These are phyloP conservation scores for Penelope pileata DNA, from an alignment of 2,113 vertebrate genomes.

Conservation along the genomic window DNA sequence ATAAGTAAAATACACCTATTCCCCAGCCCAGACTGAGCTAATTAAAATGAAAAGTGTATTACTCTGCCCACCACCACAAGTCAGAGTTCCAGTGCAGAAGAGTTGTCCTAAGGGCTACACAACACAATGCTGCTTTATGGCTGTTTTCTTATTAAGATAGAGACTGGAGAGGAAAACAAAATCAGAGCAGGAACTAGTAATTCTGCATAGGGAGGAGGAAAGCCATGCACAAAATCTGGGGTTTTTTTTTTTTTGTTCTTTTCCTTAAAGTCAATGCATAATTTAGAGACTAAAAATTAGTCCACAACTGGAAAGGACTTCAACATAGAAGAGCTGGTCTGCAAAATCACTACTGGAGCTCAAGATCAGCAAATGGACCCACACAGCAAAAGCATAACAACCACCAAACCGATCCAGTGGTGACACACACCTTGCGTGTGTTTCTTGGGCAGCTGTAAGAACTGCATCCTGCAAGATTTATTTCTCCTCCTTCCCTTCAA, in stretches of 20 bases:
- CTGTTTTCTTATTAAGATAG: not conserved
- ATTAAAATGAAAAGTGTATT: not conserved
- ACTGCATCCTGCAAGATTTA: not conserved
- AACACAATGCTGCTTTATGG: not conserved
- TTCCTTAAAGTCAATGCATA: not conserved
- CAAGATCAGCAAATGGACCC: not conserved
- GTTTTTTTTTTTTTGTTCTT: not conserved
- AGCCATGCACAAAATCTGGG: not conserved
- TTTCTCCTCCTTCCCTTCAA: not conserved
- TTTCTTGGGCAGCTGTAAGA: not conserved
- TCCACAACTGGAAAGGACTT: not conserved
- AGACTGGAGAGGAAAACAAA: not conserved
- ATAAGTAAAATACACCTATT: not conserved
- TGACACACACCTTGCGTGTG: not conserved
- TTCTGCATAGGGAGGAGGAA: not conserved
- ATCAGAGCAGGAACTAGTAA: not conserved
- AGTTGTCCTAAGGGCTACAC: not conserved
- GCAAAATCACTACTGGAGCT: not conserved
- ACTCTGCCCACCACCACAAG: not conserved
- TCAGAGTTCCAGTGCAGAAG: not conserved
- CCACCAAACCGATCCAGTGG: fast-evolving
- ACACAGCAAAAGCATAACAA: not conserved
- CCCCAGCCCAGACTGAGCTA: not conserved
- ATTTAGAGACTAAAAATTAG: not conserved
- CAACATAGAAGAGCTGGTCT: not conserved